These are phyloP conservation scores for Gambusia yucatana DNA, from an alignment of 2,797 vertebrate genomes.

Conservation along the genomic window DNA sequence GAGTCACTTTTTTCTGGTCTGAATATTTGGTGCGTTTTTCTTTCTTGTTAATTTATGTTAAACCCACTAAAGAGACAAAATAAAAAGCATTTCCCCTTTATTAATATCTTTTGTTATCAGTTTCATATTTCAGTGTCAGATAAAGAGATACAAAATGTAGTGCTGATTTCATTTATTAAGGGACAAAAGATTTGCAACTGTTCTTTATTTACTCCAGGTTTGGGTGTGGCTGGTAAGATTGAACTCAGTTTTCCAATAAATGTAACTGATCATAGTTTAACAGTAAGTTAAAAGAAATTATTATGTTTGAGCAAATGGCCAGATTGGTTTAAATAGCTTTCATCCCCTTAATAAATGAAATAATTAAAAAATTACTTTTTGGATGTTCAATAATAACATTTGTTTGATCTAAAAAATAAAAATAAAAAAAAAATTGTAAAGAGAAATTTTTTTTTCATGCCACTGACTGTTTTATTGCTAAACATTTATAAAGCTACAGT, in stretches of 20 bases:
- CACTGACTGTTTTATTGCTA: background rate
- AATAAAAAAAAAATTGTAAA: background rate
- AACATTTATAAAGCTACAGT: conserved; percentile 41
- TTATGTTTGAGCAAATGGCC: too few species aligned
- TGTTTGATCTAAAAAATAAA: background rate
- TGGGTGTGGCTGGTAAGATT: too few species aligned
- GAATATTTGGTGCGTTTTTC: background rate
- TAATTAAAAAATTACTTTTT: background rate
- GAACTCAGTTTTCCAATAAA: too few species aligned
- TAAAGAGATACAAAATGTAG: background rate
- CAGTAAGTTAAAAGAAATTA: background rate
- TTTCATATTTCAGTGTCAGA: background rate
- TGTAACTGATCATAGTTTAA: background rate
- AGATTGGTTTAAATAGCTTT: too few species aligned
- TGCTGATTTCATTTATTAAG: too few species aligned
- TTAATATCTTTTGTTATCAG: too few species aligned
- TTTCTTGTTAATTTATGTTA: background rate
- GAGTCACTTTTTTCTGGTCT: background rate
- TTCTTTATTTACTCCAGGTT: background rate
- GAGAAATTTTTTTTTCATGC: background rate
- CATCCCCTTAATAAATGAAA: too few species aligned
- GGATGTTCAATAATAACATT: background rate
- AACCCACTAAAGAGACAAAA: background rate
- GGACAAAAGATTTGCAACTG: background rate
- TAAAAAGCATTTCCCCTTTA: background rate